phyloP scores from a whole-genome alignment of 2,113 vertebrate species.

The Bufo gargarizans region DNA sequence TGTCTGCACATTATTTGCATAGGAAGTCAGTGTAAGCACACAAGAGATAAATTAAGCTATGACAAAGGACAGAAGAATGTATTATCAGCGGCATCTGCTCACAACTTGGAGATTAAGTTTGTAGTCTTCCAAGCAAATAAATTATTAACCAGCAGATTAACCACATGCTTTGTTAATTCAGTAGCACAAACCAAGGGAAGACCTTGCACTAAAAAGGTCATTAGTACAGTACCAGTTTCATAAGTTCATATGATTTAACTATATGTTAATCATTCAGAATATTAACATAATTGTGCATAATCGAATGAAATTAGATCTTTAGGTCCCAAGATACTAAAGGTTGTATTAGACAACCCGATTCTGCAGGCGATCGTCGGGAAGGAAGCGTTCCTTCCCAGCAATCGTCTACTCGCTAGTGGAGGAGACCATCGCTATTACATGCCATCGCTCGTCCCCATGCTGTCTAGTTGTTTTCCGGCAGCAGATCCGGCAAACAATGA shows the following conservation, averaged over 20 bases:
- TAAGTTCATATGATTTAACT: neutral
- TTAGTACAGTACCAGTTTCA: neutral
- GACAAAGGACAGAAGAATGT: neutral
- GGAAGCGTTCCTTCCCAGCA: too few relatives aligned
- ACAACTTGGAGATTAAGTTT: neutral
- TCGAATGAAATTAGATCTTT: too few relatives aligned
- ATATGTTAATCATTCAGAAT: neutral
- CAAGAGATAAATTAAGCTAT: neutral
- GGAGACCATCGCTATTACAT: too few relatives aligned
- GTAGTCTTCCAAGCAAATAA: neutral
- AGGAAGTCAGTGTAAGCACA: conserved; percentile 48
- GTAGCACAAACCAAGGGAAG: neutral
- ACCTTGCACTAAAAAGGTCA: neutral
- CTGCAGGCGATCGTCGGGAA: too few relatives aligned
- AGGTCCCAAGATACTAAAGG: too few relatives aligned
- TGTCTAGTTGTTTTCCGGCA: too few relatives aligned
- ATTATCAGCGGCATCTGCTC: neutral
- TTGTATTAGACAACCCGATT: too few relatives aligned
- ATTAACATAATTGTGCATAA: neutral
- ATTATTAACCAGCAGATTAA: conserved; percentile 8
- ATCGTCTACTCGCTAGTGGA: too few relatives aligned
- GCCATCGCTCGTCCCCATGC: too few relatives aligned
- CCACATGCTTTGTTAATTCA: conserved; percentile 8
- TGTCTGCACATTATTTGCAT: conserved; percentile 57
- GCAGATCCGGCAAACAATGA: too few relatives aligned